Evolutionary conservation across 2,888 invertebrate species (phyloP), one percentile per base, ranked within the genome.

Genomic region (Sericinus montela): DNA sequence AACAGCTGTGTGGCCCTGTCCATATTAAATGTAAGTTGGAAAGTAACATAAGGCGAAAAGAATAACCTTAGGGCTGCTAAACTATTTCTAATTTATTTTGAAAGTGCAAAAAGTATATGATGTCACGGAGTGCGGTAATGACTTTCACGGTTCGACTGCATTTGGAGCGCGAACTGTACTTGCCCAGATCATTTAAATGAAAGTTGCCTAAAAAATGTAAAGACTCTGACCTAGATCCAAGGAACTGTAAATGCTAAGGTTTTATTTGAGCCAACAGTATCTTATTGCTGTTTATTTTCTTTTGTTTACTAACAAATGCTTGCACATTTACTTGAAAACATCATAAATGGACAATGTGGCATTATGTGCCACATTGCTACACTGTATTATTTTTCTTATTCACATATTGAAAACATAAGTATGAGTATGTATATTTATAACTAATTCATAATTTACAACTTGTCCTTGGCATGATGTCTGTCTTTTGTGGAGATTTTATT

Each of bases 91-190:
- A 58, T 60, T 55, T 58, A 57, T 72, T 23, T 80, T 75, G 81
- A 81, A 82, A 82, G 80, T 77, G 70, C 71, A 84, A 84, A 80
- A 85, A 81, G 76, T 68, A 67, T 64, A 76, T 85, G 88, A 86
- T 87, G 88, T 84, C 87, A 87, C 78, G 69, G 62, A 63, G 66
- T 72, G 74, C 77, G 84, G 80, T 84, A 83, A 79, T 85, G 86
- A 86, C 87, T 87, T 87, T 88, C 87, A 88, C 85, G 87, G 87
- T 87, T 87, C 82, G 85, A 76, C 70, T 85, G 79, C 76, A 86
- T 84, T 82, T 80, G 62, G 86, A 82, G 76, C 84, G 76, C 72
- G 73, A 83, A 84, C 83, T 80, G 84, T 85, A 84, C 78, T 76
- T 80, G 64, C 65, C 63, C 67, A 66, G 68, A 69, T 67, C 67